Evolutionary conservation across 2,113 vertebrate species (phyloP).

Genomic region (Crotalus viridis): DNA sequence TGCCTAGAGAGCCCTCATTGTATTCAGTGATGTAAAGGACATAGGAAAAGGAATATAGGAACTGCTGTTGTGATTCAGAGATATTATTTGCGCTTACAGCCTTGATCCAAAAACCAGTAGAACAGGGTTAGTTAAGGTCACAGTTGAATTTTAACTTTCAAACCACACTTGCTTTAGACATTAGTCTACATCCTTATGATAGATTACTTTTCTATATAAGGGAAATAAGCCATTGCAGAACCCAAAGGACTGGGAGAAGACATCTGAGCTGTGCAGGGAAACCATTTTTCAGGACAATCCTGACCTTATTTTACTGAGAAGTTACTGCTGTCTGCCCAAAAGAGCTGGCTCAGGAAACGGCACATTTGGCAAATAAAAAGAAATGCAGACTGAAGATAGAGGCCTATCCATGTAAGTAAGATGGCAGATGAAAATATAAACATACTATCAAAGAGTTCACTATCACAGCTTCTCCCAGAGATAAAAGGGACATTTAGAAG

Average conservation of each 20-base stretch:
- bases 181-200: neutral
- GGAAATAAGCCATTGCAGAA: neutral
- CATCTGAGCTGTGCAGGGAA: neutral
- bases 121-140: neutral
- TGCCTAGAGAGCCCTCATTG: neutral
- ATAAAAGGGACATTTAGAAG: neutral
- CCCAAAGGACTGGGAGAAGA: neutral
- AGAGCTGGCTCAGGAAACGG: neutral
- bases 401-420: neutral
- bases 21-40: neutral
- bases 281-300: neutral
- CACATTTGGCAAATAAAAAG: neutral
- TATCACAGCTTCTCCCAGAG: neutral
- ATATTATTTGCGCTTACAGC: neutral
- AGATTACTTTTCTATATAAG: neutral
- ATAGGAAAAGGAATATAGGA: neutral
- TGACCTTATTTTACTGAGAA: neutral
- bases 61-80: neutral
- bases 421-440: neutral
- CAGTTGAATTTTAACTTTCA: neutral
- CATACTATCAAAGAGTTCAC: neutral
- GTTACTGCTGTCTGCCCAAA: neutral
- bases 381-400: neutral
- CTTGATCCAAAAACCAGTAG: neutral
- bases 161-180: neutral